Conservation (phyloP, 2,113 vertebrate genomes). For the Cardinalis cardinalis region DNA sequence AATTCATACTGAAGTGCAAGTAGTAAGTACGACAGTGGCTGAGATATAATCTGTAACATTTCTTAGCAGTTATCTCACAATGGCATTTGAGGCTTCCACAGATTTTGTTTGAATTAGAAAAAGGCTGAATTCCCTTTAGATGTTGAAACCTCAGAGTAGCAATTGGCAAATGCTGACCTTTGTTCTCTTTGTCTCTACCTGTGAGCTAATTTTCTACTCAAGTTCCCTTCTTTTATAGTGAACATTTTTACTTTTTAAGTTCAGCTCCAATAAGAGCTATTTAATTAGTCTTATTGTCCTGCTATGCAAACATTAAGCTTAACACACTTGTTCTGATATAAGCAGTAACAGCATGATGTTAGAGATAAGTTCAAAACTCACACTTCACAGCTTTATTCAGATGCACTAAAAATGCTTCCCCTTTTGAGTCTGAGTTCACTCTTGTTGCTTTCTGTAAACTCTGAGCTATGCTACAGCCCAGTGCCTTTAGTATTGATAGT, state of each 20-base stretch:
- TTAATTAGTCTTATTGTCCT: not conserved
- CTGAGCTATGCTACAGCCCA: not conserved
- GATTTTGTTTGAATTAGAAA: not conserved
- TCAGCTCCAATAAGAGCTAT: not conserved
- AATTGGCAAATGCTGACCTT: not conserved
- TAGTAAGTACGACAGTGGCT: not conserved
- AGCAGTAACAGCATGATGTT: not conserved
- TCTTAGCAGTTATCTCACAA: not conserved
- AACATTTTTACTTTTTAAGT: not conserved
- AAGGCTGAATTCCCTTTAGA: not conserved
- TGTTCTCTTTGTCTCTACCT: not conserved
- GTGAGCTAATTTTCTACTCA: not conserved
- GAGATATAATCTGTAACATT: not conserved
- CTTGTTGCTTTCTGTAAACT: slow-evolving; percentile 28
- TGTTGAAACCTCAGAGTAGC: not conserved
- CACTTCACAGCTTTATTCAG: not conserved
- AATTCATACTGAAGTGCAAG: not conserved
- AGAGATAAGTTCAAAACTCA: not conserved
- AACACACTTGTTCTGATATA: not conserved
- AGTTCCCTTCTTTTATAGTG: not conserved
- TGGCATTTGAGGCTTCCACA: not conserved
- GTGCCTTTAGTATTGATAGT: not conserved
- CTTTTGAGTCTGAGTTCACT: not conserved
- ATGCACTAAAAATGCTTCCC: not conserved
- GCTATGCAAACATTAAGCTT: not conserved